Evolutionary conservation across 30 jellyfish, hydroid and myxozoan genomes (phyloP), one percentile per base, ranked within the genome.

Genomic region (Cassiopea xamachana): DNA sequence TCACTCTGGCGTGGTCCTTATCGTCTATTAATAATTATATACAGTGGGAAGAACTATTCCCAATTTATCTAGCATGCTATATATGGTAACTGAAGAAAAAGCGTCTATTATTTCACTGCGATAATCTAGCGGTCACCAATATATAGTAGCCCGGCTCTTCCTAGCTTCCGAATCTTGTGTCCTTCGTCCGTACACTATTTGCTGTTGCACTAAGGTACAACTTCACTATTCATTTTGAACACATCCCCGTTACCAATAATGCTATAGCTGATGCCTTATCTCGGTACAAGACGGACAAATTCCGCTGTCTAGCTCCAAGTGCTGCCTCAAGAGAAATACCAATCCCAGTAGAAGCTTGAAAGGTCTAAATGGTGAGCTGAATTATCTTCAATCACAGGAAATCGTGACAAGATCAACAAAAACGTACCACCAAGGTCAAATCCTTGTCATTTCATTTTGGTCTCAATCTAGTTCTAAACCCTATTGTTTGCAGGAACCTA

Each of bases 31-130:
- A 45, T 6, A 47, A 45, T 2, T 78, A 75, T 44, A 50, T 78
- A 7, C 74, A 47, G 7, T 47, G 87, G 87, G 48, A 78, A 50
- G 87, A 78, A 78, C 2, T 78, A 2, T 78, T 78, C 10, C 87
- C 87, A 14, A 27, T 78, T 16, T 78, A 78, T 44, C n/a, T 48
- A 17, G 8, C n/a, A 4, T 69, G 78, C 48, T 69, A 69, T n/a
- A 4, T 69, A 69, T 14, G 78, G 78, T 27, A 27, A 27, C 39
- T 27, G 39, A 27, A 27, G 39, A 27, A 27, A 27, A 27, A 27
- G 39, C 39, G 39, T 27, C 39, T 27, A 27, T 27, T 27, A 27
- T 27, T 27, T 27, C 39, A 27, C 39, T 27, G 39, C 39, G 39
- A 27, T 27, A 27, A 27, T 27, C 39, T 27, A 27, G 64, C 10